Evolutionary conservation across 2,797 vertebrate species (phyloP).

Genomic region (Scolopax rusticola): DNA sequence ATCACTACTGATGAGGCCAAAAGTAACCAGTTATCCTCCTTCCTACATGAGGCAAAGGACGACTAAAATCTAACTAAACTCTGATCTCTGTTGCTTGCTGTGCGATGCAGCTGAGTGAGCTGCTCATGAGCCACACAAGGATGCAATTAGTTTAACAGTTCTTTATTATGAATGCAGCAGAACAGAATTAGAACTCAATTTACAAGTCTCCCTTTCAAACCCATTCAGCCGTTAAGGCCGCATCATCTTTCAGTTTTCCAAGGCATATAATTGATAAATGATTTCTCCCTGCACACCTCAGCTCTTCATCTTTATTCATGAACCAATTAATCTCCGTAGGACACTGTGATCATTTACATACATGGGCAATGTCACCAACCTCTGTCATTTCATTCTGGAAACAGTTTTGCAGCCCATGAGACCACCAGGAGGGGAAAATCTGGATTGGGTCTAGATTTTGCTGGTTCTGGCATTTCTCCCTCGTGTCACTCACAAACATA

Average conservation of each 20-base stretch:
- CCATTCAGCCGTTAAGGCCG: constrained; percentile 68
- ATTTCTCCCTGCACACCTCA: constrained; percentile 62
- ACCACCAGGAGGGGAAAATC: constrained; percentile 5
- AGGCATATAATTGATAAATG: constrained; percentile 72
- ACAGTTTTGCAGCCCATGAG: constrained; percentile 24
- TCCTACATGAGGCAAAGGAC: neutral
- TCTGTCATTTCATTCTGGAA: constrained; percentile 46
- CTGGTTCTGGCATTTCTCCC: neutral
- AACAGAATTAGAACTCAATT: constrained; percentile 73
- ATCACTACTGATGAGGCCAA: neutral
- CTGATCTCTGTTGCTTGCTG: neutral
- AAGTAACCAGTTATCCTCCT: neutral
- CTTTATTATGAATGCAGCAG: constrained; percentile 65
- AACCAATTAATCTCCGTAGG: constrained; percentile 59
- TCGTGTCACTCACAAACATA: neutral
- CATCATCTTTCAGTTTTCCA: constrained; percentile 64
- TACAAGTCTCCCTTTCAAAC: constrained; percentile 75
- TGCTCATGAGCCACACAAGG: constrained; percentile 17
- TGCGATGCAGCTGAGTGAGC: neutral
- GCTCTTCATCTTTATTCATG: constrained; percentile 76
- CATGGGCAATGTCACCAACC: constrained; percentile 61
- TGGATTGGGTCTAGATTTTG: neutral
- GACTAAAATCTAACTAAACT: neutral
- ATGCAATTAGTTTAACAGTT: constrained; percentile 65
- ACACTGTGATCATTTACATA: constrained; percentile 60